A percentile compares a stretch with the other conserved stretches of the same genome.
phyloP scores from a whole-genome alignment of 2,113 vertebrate species.

The Colistium nudipinnis region DNA sequence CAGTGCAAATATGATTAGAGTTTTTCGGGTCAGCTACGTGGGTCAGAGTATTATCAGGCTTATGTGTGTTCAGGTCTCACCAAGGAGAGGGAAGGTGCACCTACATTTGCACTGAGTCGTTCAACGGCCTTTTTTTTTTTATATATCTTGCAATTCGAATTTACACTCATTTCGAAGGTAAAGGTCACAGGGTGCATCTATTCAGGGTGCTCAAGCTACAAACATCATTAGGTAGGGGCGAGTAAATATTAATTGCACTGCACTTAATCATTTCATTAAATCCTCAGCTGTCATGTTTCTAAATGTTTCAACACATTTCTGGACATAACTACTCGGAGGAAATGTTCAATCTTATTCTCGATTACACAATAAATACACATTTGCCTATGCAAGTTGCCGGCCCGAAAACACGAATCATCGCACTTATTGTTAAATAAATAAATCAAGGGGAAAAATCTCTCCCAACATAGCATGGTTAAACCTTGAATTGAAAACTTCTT shows the following conservation, averaged over 20 bases:
- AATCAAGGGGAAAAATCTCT: conserved; percentile 1
- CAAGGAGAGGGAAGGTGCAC: conserved; percentile 29
- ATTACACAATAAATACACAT: no score
- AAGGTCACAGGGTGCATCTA: no score
- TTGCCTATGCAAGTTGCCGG: no score
- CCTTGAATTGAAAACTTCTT: conserved; percentile 31
- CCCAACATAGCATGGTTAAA: conserved; percentile 28
- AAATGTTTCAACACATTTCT: background rate
- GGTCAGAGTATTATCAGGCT: conserved; percentile 64
- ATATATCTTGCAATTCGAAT: no score
- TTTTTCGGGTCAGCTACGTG: conserved; percentile 62
- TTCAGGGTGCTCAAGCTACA: no score
- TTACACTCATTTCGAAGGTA: no score
- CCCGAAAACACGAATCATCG: background rate
- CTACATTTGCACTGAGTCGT: conserved; percentile 22
- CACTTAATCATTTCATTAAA: background rate
- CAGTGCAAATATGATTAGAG: conserved; percentile 58
- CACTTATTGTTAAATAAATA: background rate
- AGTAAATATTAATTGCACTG: background rate
- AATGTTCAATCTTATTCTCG: no score
- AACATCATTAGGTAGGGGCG: background rate
- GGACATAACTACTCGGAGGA: no score
- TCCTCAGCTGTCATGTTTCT: background rate
- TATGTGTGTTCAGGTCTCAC: conserved; percentile 55
- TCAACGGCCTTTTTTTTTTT: background rate